A percentile compares a stretch with the other conserved stretches of the same genome.
These are phyloP conservation scores for Nothobranchius kuhntae DNA, from an alignment of 2,113 vertebrate species.

Conservation along the genomic window DNA sequence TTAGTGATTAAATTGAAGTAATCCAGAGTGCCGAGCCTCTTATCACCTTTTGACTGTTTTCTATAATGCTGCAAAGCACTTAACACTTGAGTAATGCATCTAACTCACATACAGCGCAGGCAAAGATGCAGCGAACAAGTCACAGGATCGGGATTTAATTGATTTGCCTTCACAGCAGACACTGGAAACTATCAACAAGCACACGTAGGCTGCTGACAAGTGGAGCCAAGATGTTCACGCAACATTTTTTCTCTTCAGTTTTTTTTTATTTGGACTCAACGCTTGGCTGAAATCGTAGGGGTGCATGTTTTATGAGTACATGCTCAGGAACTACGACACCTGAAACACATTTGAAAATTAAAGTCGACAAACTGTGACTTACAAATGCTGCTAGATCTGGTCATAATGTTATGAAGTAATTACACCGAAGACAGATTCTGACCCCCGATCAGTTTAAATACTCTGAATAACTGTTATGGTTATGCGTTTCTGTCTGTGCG, in stretches of 20 bases:
- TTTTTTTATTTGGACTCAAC: slow-evolving; percentile 5
- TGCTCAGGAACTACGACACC: slow-evolving; percentile 4
- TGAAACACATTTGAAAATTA: neutral
- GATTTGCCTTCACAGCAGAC: slow-evolving; percentile 68
- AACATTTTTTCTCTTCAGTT: slow-evolving; percentile 11
- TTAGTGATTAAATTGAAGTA: slow-evolving; percentile 61
- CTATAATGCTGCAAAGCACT: slow-evolving; percentile 52
- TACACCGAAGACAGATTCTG: slow-evolving; percentile 31
- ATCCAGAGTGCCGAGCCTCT: slow-evolving; percentile 46
- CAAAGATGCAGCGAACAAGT: slow-evolving; percentile 41
- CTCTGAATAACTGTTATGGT: slow-evolving; percentile 36
- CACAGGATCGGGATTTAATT: slow-evolving; percentile 61
- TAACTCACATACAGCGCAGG: slow-evolving; percentile 45
- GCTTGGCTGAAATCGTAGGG: slow-evolving; percentile 26
- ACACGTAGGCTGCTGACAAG: slow-evolving; percentile 55
- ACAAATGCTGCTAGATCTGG: slow-evolving; percentile 8
- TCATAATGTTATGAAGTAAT: slow-evolving; percentile 38
- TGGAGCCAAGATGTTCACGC: slow-evolving; percentile 55
- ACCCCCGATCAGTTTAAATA: neutral
- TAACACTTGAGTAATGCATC: slow-evolving; percentile 54
- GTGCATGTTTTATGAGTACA: slow-evolving; percentile 15
- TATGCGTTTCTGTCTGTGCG: slow-evolving; percentile 18
- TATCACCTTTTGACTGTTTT: slow-evolving; percentile 50
- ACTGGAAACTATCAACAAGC: slow-evolving; percentile 57
- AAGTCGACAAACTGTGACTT: slow-evolving; percentile 13